Conservation (phyloP, 2,888 invertebrate genomes). For the Callimorpha dominula region DNA sequence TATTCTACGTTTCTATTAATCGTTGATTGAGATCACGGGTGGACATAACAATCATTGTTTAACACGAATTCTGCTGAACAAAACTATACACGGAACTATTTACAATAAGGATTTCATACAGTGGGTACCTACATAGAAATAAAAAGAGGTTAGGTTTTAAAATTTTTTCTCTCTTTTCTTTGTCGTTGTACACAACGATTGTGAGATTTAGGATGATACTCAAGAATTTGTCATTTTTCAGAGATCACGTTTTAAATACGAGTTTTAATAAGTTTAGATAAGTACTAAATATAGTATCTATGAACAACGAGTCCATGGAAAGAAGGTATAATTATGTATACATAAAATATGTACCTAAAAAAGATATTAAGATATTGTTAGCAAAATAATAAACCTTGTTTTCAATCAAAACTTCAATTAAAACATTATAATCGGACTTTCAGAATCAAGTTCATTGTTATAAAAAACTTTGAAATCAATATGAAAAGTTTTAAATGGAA, state of each 20-base stretch:
- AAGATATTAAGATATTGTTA: not conserved
- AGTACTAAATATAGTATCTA: not conserved
- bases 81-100: not conserved
- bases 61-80: not conserved
- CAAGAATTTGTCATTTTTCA: not conserved
- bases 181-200: not conserved
- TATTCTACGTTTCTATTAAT: not conserved
- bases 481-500: conserved; percentile 81
- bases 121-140: not conserved
- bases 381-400: not conserved
- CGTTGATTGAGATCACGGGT: not conserved
- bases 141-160: not conserved
- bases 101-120: not conserved
- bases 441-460: conserved; percentile 67
- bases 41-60: not conserved
- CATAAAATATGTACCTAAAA: not conserved
- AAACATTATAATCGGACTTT: conserved; percentile 40
- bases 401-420: conserved; percentile 14
- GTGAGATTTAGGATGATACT: not conserved
- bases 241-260: not conserved
- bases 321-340: not conserved
- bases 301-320: not conserved
- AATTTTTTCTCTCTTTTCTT: too few species aligned
- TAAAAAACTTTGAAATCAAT: conserved; percentile 74
- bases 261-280: too few species aligned